Evolutionary conservation across 2,113 vertebrate species (phyloP).

Genomic region (Labeo rohita): DNA sequence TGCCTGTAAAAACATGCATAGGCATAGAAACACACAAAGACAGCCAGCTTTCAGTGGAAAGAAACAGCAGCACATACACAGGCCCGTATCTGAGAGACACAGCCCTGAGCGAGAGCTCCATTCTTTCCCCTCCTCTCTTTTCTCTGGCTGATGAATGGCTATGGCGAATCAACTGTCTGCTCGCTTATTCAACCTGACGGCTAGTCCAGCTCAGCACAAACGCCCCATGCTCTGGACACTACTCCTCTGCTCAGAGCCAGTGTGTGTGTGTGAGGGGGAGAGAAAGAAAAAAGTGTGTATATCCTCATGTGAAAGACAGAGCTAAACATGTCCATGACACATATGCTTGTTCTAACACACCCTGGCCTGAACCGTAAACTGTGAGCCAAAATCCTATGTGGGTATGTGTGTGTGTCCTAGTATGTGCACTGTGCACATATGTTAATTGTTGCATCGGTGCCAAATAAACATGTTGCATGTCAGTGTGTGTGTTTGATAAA

Average conservation of each 20-base stretch:
- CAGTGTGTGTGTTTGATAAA: slow-evolving; percentile 38
- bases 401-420: slow-evolving; percentile 9
- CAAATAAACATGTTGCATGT: slow-evolving; percentile 38
- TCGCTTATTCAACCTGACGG: slow-evolving; percentile 80
- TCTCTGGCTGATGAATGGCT: slow-evolving; percentile 82
- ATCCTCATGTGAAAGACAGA: slow-evolving; percentile 44
- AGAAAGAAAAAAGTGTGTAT: slow-evolving; percentile 54
- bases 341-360: slow-evolving; percentile 11
- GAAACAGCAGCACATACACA: slow-evolving; percentile 56
- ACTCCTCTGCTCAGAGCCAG: slow-evolving; percentile 68
- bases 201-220: slow-evolving; percentile 83
- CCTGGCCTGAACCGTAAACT: not conserved
- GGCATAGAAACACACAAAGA: slow-evolving; percentile 26
- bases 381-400: slow-evolving; percentile 22
- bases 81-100: slow-evolving; percentile 69
- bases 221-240: slow-evolving; percentile 76
- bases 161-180: slow-evolving; percentile 81
- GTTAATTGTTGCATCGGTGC: slow-evolving; percentile 29
- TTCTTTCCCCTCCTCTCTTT: slow-evolving; percentile 72
- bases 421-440: slow-evolving; percentile 51
- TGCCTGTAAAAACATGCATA: slow-evolving; percentile 6
- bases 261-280: slow-evolving; percentile 54
- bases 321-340: slow-evolving; percentile 7
- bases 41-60: slow-evolving; percentile 41
- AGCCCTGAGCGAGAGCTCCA: slow-evolving; percentile 71